phyloP scores from a whole-genome alignment of 1,140 invertebrate genomes.

The Lepidurus packardi region DNA sequence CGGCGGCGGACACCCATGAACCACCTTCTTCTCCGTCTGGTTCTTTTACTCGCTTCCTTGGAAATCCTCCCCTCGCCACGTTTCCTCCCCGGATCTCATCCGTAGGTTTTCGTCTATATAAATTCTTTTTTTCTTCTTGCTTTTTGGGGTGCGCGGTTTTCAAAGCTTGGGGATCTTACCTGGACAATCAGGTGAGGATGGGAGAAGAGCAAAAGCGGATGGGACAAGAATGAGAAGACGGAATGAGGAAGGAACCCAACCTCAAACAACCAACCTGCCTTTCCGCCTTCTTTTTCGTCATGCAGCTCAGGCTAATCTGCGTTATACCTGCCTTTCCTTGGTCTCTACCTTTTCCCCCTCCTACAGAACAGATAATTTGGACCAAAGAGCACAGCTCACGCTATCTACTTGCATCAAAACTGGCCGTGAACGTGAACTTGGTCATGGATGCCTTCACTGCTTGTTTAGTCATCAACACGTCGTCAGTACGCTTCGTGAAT shows the following conservation, averaged over 20 bases:
- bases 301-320: neutral
- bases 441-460: neutral
- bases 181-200: slow-evolving; percentile 13
- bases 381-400: neutral
- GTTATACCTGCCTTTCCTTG: neutral
- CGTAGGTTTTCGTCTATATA: neutral
- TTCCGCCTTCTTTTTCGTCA: slow-evolving; percentile 6
- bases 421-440: neutral
- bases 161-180: neutral
- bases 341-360: neutral
- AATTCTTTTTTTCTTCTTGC: neutral
- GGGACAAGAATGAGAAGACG: slow-evolving; percentile 2
- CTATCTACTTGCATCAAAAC: neutral
- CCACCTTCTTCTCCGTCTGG: slow-evolving; percentile 13
- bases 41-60: neutral
- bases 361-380: slow-evolving; percentile 4
- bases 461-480: neutral
- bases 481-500: neutral
- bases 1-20: slow-evolving; percentile 12
- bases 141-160: slow-evolving; percentile 9
- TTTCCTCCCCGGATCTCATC: neutral
- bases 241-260: slow-evolving; percentile 27
- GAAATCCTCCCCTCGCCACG: slow-evolving; percentile 8
- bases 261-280: slow-evolving; percentile 4
- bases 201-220: slow-evolving; percentile 6